Conservation (phyloP, 1,140 invertebrate genomes). For the Lanistes nyassanus region DNA sequence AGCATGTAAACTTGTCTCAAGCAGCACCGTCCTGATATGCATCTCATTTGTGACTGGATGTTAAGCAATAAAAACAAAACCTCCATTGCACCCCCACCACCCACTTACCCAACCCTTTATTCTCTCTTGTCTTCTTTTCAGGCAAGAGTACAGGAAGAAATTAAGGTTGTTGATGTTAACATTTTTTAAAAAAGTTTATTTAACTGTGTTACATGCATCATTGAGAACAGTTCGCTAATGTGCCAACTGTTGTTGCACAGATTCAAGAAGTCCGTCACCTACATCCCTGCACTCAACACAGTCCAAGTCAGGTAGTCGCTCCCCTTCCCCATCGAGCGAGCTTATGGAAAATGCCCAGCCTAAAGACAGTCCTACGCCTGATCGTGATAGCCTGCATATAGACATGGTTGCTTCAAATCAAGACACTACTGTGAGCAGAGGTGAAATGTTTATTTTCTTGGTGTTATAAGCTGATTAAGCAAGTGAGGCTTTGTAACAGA, state of each 20-base stretch:
- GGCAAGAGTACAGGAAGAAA: no score
- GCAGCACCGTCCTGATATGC: no score
- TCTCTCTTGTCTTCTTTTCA: no score
- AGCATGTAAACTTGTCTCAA: no score
- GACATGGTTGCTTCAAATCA: constrained; percentile 77
- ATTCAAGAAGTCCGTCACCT: constrained; percentile 54
- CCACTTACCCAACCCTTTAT: no score
- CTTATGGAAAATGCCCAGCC: constrained; percentile 44
- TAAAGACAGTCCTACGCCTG: constrained; percentile 61
- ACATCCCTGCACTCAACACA: constrained; percentile 52
- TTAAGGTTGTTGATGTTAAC: no score
- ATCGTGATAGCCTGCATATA: constrained; percentile 74
- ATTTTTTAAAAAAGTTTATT: no score
- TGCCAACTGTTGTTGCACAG: constrained; percentile 35
- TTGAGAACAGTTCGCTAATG: neutral
- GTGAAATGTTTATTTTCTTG: constrained; percentile 36
- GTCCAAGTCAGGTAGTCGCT: constrained; percentile 47
- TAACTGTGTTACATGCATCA: constrained; percentile 3
- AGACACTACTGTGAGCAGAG: constrained; percentile 39
- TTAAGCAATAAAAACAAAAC: no score
- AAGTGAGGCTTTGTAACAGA: no score
- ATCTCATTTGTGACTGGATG: no score
- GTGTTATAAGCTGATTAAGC: no score
- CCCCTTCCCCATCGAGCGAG: constrained; percentile 53
- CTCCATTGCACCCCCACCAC: no score